Conservation (phyloP, 1,140 invertebrate species). For the Drosophila tani region DNA sequence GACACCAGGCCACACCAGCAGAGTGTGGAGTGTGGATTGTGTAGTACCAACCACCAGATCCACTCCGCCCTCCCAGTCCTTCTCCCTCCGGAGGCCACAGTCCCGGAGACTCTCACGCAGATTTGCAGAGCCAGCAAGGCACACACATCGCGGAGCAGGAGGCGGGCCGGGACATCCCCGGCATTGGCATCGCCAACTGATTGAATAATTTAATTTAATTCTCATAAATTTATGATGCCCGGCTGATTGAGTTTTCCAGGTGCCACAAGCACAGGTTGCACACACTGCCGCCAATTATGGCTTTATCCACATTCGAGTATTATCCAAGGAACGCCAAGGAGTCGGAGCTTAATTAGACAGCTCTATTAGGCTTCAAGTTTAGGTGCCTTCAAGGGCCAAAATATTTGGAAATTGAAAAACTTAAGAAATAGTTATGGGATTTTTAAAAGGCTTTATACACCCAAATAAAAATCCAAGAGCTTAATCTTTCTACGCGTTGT, state of each 20-base stretch:
- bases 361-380: not conserved
- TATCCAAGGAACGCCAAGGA: not conserved
- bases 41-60: too few relatives aligned
- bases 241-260: conserved; percentile 43
- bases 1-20: conserved; percentile 37
- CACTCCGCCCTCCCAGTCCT: not conserved
- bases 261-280: conserved; percentile 3
- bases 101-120: conserved; percentile 35
- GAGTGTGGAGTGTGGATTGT: not conserved
- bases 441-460: too few relatives aligned
- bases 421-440: too few relatives aligned
- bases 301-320: conserved; percentile 18
- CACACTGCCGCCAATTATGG: conserved; percentile 23
- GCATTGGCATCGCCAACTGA: conserved; percentile 35
- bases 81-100: conserved; percentile 9
- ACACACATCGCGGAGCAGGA: not conserved
- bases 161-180: not conserved
- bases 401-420: too few relatives aligned
- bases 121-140: conserved; percentile 4
- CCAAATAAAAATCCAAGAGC: too few relatives aligned
- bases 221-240: conserved; percentile 48
- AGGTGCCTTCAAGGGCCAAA: too few relatives aligned
- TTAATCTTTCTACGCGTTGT: too few relatives aligned
- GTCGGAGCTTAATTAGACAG: not conserved
- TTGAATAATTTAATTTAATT: conserved; percentile 52